Percentiles rank a stretch among this genome's conserved stretches.
These are phyloP conservation scores for Cyanoramphus novaezelandiae DNA, from an alignment of 2,113 vertebrate species.

Conservation along the genomic window DNA sequence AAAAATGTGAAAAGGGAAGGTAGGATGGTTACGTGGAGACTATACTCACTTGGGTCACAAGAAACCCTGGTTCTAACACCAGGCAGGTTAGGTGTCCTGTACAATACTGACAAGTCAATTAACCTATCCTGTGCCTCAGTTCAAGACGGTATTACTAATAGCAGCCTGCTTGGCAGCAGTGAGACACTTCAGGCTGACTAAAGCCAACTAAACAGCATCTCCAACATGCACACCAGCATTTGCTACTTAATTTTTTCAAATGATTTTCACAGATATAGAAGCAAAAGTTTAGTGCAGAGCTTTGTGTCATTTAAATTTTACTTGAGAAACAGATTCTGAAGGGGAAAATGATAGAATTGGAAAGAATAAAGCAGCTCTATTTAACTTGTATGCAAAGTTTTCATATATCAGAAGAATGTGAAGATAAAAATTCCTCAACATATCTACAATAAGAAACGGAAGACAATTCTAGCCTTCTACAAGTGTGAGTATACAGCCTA, in stretches of 20 bases:
- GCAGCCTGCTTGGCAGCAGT: background rate
- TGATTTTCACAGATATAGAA: background rate
- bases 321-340: background rate
- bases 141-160: background rate
- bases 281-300: background rate
- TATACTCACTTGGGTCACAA: background rate
- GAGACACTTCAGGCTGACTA: background rate
- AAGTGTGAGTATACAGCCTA: background rate
- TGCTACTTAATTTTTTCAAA: background rate
- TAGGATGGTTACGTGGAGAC: background rate
- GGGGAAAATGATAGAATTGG: background rate
- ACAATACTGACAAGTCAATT: background rate
- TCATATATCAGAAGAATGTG: background rate
- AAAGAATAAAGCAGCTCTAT: background rate
- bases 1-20: background rate
- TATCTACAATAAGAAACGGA: background rate
- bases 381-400: background rate
- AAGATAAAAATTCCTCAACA: background rate
- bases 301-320: background rate
- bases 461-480: background rate
- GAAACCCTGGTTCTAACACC: background rate
- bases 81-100: background rate
- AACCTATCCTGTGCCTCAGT: background rate
- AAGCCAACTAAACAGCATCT: background rate
- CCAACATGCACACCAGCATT: background rate